Evolutionary conservation across 2,888 invertebrate genomes (phyloP).

Genomic region (Eutolmus rufibarbis): DNA sequence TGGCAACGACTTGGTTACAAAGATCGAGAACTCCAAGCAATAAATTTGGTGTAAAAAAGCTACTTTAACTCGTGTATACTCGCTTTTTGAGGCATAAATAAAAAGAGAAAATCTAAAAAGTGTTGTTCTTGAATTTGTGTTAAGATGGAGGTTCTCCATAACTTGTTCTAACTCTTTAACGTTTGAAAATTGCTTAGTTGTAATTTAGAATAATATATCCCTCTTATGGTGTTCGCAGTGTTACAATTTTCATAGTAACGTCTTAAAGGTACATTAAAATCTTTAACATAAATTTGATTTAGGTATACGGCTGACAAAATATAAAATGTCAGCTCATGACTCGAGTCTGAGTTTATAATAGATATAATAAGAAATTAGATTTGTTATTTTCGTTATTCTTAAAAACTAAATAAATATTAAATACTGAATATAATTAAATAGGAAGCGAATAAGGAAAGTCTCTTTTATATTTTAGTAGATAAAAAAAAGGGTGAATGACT

Average conservation of each 20-base stretch:
- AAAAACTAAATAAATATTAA: too few relatives aligned
- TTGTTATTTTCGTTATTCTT: too few relatives aligned
- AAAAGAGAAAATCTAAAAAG: background rate
- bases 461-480: too few relatives aligned
- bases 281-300: too few relatives aligned
- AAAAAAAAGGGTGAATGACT: too few relatives aligned
- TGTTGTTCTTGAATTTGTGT: background rate
- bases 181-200: background rate
- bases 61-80: background rate
- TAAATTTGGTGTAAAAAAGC: background rate
- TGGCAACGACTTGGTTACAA: background rate
- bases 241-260: background rate
- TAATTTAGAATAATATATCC: background rate
- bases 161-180: background rate
- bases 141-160: background rate
- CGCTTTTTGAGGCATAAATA: background rate
- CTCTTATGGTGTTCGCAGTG: background rate
- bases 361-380: too few relatives aligned
- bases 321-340: too few relatives aligned
- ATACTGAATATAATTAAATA: too few relatives aligned
- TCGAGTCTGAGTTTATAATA: too few relatives aligned
- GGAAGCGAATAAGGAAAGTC: too few relatives aligned
- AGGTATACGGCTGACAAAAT: too few relatives aligned
- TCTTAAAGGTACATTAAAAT: too few relatives aligned
- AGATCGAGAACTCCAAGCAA: background rate